Conservation (phyloP, 2,888 invertebrate genomes). For the Dolomedes plantarius region DNA sequence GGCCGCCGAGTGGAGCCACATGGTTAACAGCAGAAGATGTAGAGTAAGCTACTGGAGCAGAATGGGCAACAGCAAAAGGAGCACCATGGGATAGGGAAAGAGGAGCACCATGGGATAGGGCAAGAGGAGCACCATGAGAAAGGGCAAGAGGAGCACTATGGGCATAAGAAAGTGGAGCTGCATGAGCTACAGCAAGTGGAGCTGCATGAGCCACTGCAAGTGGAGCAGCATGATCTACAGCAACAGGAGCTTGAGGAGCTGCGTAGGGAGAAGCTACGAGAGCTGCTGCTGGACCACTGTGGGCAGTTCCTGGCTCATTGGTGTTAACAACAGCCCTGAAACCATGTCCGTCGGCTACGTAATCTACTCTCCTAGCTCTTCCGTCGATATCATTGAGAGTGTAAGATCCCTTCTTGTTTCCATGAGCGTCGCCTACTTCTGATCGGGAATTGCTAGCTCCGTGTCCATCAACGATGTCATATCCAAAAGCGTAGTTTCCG, state of each 20-base stretch:
- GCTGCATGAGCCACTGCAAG: neutral
- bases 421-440: neutral
- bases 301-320: constrained; percentile 3
- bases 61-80: neutral
- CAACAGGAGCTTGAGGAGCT: neutral
- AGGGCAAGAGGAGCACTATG: neutral
- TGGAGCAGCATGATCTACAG: neutral
- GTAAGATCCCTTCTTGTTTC: neutral
- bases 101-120: neutral
- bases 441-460: neutral
- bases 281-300: neutral
- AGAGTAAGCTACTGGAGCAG: neutral
- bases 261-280: neutral
- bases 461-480: neutral
- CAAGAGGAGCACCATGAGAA: too few species aligned
- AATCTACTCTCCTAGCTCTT: neutral
- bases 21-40: neutral
- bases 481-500: neutral
- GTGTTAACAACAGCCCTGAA: constrained; percentile 4
- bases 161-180: neutral
- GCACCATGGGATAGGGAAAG: neutral
- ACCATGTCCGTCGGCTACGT: neutral
- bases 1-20: neutral
- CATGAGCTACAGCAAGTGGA: neutral
- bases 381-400: neutral